Evolutionary conservation across 1,140 invertebrate species (phyloP), one percentile per base, ranked within the genome.

Genomic region (Goniozus legneri): DNA sequence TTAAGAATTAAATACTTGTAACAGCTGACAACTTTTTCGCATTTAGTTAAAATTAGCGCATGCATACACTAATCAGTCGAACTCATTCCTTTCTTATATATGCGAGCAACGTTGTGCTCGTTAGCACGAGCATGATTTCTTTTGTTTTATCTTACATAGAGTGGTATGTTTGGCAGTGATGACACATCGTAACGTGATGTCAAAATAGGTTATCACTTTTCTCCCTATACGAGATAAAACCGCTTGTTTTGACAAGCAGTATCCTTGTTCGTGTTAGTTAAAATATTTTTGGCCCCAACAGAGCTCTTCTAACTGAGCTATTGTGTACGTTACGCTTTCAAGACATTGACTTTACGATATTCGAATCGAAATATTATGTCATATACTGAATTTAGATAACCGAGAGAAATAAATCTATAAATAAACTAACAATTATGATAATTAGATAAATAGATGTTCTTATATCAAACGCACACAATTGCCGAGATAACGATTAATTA

Each of bases 1-100:
- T 73, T 73, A 73, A 71, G 59, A 73, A 73, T 69, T 73, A 73
- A 73, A 73, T 71, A 65, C 64, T 63, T 64, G 64, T 64, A 70
- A 64, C 69, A 68, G 65, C 64, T 72, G 67, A 68, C 64, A 58
- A 70, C 58, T 69, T 57, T 54, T 67, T 66, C 50, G 60, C 57
- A 48, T 47, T 35, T 65, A 59, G 56, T 65, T n/a, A 65, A 64
- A 67, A 65, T 67, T 69, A 66, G 54, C 60, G 55, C 58, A 64
- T 49, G 54, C 58, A 55, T 65, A 69, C 64, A 57, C 60, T 65
- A 67, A 69, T 69, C 61, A 71, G 64, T 69, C 65, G 52, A 68
- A 54, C 64, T 64, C 57, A 57, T 62, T 56, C 43, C 53, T 52
- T 54, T 52, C 47, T 53, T 62, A 56, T 49, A 6, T 45, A 48